These are phyloP conservation scores for Spialia ferax DNA, from an alignment of 2,888 invertebrate species.

Conservation along the genomic window DNA sequence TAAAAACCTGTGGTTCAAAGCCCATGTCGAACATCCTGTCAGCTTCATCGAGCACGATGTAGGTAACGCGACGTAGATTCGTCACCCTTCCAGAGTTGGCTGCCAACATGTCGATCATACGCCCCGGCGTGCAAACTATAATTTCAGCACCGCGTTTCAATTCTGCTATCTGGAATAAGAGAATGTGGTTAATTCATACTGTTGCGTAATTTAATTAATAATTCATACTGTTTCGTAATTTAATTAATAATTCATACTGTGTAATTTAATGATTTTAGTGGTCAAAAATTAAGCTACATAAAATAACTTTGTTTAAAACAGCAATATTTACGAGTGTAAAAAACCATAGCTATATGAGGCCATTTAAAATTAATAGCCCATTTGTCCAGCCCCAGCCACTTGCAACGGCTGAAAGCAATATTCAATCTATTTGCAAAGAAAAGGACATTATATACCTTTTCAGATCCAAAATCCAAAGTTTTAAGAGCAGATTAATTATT, in stretches of 20 bases:
- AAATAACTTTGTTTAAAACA: not conserved
- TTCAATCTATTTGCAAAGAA: too few species aligned
- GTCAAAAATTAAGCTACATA: not conserved
- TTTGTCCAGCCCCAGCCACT: too few species aligned
- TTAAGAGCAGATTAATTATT: too few species aligned
- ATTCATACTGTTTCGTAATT: not conserved
- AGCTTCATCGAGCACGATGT: conserved; percentile 99
- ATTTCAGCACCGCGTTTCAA: conserved; percentile 98
- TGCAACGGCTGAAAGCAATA: too few species aligned
- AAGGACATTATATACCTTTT: too few species aligned
- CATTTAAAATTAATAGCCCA: too few species aligned
- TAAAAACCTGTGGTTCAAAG: conserved; percentile 95
- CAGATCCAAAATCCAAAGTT: too few species aligned
- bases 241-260: conserved; percentile 1
- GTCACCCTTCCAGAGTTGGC: conserved; percentile 99
- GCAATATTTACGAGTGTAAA: too few species aligned
- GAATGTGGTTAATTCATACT: not conserved
- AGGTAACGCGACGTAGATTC: conserved; percentile 98
- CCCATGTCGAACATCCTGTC: conserved; percentile 99
- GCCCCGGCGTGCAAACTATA: conserved; percentile 99
- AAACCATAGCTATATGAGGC: too few species aligned
- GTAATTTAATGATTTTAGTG: not conserved
- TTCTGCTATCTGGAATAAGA: conserved; percentile 91
- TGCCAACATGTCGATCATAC: conserved; percentile 99
- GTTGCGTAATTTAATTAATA: conserved; percentile 7